Percentiles rank a stretch among this genome's conserved stretches.
Conservation (phyloP, 1,140 invertebrate species). For the Drosophila varians region DNA sequence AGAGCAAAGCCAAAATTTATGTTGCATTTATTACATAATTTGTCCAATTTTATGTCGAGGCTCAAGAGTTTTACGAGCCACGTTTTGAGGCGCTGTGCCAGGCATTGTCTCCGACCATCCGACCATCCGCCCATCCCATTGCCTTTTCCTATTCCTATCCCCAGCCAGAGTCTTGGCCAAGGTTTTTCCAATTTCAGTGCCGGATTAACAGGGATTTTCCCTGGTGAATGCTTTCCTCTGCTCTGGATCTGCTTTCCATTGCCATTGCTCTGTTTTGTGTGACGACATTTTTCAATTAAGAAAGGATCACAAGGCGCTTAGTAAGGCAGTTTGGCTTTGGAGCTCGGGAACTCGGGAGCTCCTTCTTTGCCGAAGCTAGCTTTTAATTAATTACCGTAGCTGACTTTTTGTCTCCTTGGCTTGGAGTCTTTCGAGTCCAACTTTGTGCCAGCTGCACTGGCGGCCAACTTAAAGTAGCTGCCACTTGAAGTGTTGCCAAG, state of each 20-base stretch:
- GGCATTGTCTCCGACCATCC: not conserved
- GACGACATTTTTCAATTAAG: conserved; percentile 83
- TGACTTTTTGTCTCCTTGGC: conserved; percentile 1
- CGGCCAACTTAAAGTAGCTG: conserved; percentile 33
- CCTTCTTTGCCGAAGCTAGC: conserved; percentile 20
- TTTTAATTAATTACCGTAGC: conserved; percentile 73
- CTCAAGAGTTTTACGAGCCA: conserved; percentile 69
- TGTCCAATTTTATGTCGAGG: conserved; percentile 71
- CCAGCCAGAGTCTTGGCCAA: conserved; percentile 41
- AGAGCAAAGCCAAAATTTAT: conserved; percentile 75
- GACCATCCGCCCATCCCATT: not conserved
- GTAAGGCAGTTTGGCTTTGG: conserved; percentile 73
- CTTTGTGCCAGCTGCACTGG: conserved; percentile 66
- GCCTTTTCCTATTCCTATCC: conserved; percentile 13
- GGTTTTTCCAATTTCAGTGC: conserved; percentile 81
- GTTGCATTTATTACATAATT: conserved; percentile 82
- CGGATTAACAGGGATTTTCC: conserved; percentile 78
- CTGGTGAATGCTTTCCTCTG: conserved; percentile 45
- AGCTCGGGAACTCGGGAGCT: not conserved
- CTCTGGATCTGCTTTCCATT: conserved; percentile 18
- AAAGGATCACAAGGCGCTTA: conserved; percentile 81
- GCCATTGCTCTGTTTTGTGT: conserved; percentile 51
- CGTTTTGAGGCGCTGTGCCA: conserved; percentile 11
- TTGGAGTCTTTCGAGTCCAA: conserved; percentile 13
- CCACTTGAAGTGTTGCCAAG: conserved; percentile 33